Evolutionary conservation across 2,888 invertebrate genomes (phyloP), one percentile per base, ranked within the genome.

Genomic region (Plagodis dolabraria): DNA sequence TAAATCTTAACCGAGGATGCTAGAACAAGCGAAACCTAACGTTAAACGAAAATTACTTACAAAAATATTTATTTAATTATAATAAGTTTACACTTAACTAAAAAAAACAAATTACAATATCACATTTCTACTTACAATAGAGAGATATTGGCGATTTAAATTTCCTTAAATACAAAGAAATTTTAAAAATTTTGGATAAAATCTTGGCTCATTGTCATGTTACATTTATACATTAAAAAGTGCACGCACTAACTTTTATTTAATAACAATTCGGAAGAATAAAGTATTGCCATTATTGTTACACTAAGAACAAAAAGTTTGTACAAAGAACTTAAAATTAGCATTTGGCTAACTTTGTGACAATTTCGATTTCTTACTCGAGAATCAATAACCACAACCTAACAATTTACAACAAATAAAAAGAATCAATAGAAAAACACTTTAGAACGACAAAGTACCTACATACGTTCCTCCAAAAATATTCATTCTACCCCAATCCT

Each of bases 121-220:
- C 93, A 93, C 93, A 93, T 90, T 86, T 92, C 93, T 93, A 93
- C 92, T 92, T 89, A 93, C 80, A 91, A 91, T 91, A 91, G 92
- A 92, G 89, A 92, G 92, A 92, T 91, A 91, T 92, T 90, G 91
- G 89, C 87, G 86, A 85, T 81, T 78, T 70, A 65, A 65, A 67
- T 69, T 70, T 65, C 63, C 65, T 83, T 86, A 81, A 73, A 80
- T 82, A 79, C 79, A 85, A 82, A 73, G 76, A 78, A 79, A 74
- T 67, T 77, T 69, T 64, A 72, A 76, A 80, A 80, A 80, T 76
- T 79, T 81, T 80, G 78, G 81, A 82, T 81, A 81, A 70, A 82
- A 77, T 81, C 81, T 87, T 83, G 79, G 82, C 75, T 81, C 78
- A 77, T 76, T 87, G 86, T 87, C 86, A 85, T 87, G 82, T 75